Percentiles rank a stretch among this genome's conserved stretches.
Evolutionary conservation across 2,888 invertebrate genomes (phyloP).

Genomic region (Leptogaster cylindrica): DNA sequence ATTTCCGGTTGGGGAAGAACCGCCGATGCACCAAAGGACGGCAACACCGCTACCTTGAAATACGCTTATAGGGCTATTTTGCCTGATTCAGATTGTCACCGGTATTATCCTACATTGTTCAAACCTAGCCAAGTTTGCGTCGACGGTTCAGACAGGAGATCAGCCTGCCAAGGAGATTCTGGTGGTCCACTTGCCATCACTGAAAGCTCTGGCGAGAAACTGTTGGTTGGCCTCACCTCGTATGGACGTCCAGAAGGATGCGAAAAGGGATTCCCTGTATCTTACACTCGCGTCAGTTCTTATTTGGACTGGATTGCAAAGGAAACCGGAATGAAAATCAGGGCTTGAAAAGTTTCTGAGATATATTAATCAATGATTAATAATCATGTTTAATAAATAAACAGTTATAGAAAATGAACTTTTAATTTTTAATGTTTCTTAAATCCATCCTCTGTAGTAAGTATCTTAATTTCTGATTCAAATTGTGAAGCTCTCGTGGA

Average conservation of each 20-base stretch:
- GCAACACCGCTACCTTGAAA: conserved; percentile 51
- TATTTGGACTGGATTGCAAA: conserved; percentile 56
- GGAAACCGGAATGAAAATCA: conserved; percentile 4
- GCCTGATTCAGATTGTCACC: conserved; percentile 49
- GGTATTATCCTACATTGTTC: conserved; percentile 50
- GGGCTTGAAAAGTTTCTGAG: not conserved
- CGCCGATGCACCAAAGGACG: conserved; percentile 47
- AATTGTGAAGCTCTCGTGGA: no score
- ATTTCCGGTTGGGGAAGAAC: conserved; percentile 57
- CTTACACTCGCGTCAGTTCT: conserved; percentile 53
- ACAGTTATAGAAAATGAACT: no score
- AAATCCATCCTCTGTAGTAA: not conserved
- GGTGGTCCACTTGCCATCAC: conserved; percentile 55
- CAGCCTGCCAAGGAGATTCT: conserved; percentile 57
- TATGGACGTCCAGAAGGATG: conserved; percentile 55
- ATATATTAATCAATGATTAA: no score
- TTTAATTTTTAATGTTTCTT: no score
- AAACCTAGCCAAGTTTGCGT: conserved; percentile 50
- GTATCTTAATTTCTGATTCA: no score
- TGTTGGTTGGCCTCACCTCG: conserved; percentile 55
- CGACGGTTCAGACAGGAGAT: conserved; percentile 48
- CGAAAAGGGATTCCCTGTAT: conserved; percentile 52
- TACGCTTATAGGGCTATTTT: conserved; percentile 51
- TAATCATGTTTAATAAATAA: no score
- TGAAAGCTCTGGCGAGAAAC: conserved; percentile 13